phyloP scores from a whole-genome alignment of 2,888 invertebrate genomes.

The Brachyptera putata region DNA sequence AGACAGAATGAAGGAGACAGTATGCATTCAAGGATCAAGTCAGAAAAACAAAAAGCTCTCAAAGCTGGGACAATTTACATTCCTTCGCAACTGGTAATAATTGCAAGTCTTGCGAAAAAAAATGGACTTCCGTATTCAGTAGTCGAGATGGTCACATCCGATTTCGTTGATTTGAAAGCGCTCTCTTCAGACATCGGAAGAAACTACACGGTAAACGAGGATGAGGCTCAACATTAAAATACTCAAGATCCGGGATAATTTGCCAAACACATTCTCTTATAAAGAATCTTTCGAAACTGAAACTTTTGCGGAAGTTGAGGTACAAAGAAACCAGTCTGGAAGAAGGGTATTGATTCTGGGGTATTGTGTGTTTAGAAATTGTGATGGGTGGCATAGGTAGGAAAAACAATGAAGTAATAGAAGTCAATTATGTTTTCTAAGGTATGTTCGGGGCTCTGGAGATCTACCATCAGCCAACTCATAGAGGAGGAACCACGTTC shows the following conservation, averaged over 20 bases:
- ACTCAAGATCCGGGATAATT: not conserved
- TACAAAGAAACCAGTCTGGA: too few relatives aligned
- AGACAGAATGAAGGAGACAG: conserved; percentile 14
- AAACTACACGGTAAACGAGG: not conserved
- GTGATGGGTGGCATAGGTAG: too few relatives aligned
- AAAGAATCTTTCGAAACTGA: not conserved
- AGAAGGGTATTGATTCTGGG: too few relatives aligned
- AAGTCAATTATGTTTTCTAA: too few relatives aligned
- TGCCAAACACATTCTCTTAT: not conserved
- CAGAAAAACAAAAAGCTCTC: not conserved
- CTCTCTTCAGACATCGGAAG: not conserved
- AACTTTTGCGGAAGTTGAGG: too few relatives aligned
- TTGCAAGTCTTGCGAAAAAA: not conserved
- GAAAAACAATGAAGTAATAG: too few relatives aligned
- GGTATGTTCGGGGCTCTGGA: too few relatives aligned
- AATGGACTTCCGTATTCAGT: not conserved
- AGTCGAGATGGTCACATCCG: conserved; percentile 1
- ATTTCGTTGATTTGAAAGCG: not conserved
- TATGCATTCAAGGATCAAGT: conserved; percentile 7
- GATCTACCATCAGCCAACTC: too few relatives aligned
- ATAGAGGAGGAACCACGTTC: too few relatives aligned
- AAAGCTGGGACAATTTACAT: conserved; percentile 10
- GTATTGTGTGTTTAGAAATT: too few relatives aligned
- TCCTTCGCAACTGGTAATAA: not conserved
- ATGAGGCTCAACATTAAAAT: conserved; percentile 3